Base-by-base conservation (phyloP, 2,113 vertebrate species). In the Ondatra zibethicus region DNA sequence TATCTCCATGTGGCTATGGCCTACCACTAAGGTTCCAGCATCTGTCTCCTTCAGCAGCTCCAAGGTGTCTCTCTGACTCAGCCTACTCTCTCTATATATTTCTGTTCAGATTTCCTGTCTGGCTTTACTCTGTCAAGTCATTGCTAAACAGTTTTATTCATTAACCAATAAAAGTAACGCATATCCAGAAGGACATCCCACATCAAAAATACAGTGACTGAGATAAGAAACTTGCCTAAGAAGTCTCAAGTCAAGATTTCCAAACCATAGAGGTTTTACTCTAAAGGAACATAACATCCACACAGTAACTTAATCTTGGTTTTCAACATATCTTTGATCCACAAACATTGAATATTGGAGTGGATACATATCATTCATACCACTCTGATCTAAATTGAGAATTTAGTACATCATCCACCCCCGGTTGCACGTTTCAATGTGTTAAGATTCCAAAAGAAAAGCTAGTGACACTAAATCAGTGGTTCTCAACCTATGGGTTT, bases 181-280 rank as follows among this genome's bases (percentile, higher is more conserved):
- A 55, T 0, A 55, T 55, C 17, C 55, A 55, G 16, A 55, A 55
- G 55, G 55, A 55, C 55, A 55, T 17, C 16, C 16, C 55, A 17
- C 55, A 55, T 55, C 13, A 61, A 89, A 33, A 77, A 84, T 89
- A 82, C 52, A 61, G n/a, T 93, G 23, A 42, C 58, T 89, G 25
- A 77, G 52, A 36, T 78, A 91, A 92, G 19, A 95, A 88, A 89
- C 33, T 75, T 96, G 45, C 29, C 9, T 58, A 58, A 13, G 19
- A 96, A 88, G 27, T 58, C 58, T 27, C 39, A 97, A 52, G 75
- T 65, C 77, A 93, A 92, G 36, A 94, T 47, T 88, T 47, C 61
- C n/a, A 92, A 70, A n/a, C 19, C 39, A 89, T 5, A 42, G 86
- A 33, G 29, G 27, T 91, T 91, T 89, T 63, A 63, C 42, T 31